These are phyloP conservation scores for Cyrtonyx montezumae DNA, from an alignment of 2,113 vertebrate species.

Conservation along the genomic window DNA sequence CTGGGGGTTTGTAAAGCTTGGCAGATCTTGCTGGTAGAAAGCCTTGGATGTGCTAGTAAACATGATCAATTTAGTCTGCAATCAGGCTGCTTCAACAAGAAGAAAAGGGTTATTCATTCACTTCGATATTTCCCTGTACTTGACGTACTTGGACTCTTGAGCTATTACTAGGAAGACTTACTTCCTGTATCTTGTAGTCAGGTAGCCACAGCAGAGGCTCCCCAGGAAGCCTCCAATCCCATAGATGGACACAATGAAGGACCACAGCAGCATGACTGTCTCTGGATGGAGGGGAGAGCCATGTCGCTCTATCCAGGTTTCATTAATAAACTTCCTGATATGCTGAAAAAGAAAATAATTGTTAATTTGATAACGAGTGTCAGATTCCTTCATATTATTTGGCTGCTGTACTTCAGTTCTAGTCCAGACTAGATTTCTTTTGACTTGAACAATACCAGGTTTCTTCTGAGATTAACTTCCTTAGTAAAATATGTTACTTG, in stretches of 20 bases:
- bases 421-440: not conserved
- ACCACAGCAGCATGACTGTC: constrained; percentile 80
- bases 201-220: constrained; percentile 77
- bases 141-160: not conserved
- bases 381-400: not conserved
- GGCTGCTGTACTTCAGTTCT: not conserved
- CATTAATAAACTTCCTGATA: constrained; percentile 87
- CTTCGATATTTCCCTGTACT: not conserved
- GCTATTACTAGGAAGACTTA: constrained; percentile 46
- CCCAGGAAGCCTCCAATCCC: constrained; percentile 80
- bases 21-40: not conserved
- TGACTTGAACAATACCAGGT: not conserved
- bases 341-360: constrained; percentile 68
- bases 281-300: constrained; percentile 65
- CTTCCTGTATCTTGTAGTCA: constrained; percentile 81
- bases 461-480: not conserved
- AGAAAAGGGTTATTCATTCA: not conserved
- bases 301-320: constrained; percentile 81
- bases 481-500: not conserved
- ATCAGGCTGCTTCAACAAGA: not conserved
- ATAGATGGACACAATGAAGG: constrained; percentile 81
- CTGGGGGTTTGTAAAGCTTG: fast-evolving
- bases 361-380: not conserved
- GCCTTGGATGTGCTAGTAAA: not conserved
- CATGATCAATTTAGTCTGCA: not conserved